Percentiles rank a stretch among this genome's conserved stretches.
These are phyloP conservation scores for Beris chalybata DNA, from an alignment of 2,888 invertebrate species.

Conservation along the genomic window DNA sequence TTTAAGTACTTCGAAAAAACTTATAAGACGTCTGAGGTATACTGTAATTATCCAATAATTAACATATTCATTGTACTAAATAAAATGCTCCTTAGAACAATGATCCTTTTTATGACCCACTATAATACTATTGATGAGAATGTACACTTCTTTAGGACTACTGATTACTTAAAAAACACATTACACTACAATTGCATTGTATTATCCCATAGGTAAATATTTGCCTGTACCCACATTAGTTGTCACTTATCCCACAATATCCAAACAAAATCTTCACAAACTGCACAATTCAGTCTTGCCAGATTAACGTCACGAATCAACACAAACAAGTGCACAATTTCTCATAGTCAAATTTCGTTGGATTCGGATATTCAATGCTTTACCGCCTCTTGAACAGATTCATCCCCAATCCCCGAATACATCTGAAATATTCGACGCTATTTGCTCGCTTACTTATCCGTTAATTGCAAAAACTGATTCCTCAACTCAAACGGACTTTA, in stretches of 20 bases:
- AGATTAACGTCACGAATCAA: conserved; percentile 27
- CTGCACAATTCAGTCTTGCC: not conserved
- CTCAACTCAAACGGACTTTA: conserved; percentile 14
- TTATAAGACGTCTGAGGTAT: no score
- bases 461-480: conserved; percentile 31
- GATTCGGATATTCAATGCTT: not conserved
- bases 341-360: not conserved
- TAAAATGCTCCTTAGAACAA: no score
- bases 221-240: conserved; percentile 23
- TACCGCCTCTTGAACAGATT: conserved; percentile 10
- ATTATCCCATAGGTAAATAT: conserved; percentile 19
- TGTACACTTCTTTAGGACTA: no score
- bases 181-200: conserved; percentile 3
- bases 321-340: conserved; percentile 27
- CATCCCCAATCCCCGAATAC: not conserved
- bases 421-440: conserved; percentile 23
- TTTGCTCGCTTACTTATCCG: conserved; percentile 30
- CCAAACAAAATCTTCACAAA: conserved; percentile 3
- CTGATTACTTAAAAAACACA: not conserved
- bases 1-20: no score
- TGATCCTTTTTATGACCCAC: no score
- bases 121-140: no score
- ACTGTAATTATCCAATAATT: no score
- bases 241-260: conserved; percentile 3
- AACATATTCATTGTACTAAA: no score